Conservation (phyloP, 2,113 vertebrate species). For the Danionella cerebrum region DNA sequence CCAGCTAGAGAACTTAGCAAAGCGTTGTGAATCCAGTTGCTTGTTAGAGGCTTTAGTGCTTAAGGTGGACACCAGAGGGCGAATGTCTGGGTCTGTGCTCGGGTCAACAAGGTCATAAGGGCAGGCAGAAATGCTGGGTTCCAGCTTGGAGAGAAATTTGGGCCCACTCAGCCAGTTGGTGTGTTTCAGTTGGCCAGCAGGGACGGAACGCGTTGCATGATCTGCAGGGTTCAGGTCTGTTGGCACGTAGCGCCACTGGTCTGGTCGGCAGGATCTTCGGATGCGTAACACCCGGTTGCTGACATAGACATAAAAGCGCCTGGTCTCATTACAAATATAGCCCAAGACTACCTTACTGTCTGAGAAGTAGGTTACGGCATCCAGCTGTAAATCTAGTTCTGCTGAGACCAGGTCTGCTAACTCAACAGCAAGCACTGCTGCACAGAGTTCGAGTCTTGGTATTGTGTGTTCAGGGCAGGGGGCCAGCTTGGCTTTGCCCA, state of each 20-base stretch:
- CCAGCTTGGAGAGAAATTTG: too few species aligned
- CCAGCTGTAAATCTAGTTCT: neutral
- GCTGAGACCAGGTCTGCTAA: neutral
- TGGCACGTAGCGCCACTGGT: neutral
- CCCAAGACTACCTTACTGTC: slow-evolving; percentile 1
- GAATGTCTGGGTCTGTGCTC: neutral
- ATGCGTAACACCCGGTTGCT: neutral
- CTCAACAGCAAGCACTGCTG: neutral
- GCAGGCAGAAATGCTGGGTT: too few species aligned
- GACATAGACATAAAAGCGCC: slow-evolving; percentile 28
- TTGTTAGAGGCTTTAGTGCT: neutral
- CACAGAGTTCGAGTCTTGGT: slow-evolving; percentile 5
- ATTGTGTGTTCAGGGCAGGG: slow-evolving; percentile 1
- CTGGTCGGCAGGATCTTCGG: neutral
- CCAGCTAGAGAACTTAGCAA: slow-evolving; percentile 23
- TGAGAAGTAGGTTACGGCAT: too few species aligned
- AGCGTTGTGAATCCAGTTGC: neutral
- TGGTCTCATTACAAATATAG: neutral
- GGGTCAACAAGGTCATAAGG: slow-evolving; percentile 9
- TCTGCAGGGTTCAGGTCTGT: slow-evolving; percentile 20
- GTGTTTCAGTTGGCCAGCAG: neutral
- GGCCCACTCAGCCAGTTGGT: slow-evolving; percentile 27
- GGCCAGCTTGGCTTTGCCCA: slow-evolving; percentile 1
- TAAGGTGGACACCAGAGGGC: neutral
- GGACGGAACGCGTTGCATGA: slow-evolving; percentile 1